Conservation (phyloP, 2,888 invertebrate species). For the Microctonus brassicae region DNA sequence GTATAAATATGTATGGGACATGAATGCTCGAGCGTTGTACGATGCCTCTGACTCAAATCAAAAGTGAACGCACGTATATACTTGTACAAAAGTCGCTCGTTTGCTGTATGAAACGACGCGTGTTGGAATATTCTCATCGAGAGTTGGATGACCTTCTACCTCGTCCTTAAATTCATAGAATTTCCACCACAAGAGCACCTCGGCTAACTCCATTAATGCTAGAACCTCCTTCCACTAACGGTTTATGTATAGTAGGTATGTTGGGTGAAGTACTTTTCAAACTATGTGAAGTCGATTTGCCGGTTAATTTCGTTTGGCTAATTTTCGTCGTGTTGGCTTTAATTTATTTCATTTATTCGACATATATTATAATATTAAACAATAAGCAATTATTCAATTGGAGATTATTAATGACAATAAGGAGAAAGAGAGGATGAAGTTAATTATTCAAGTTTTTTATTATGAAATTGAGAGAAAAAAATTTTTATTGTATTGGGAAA, state of each 20-base stretch:
- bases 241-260: not conserved
- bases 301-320: slow-evolving; percentile 25
- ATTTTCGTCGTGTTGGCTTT: no score
- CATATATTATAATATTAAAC: no score
- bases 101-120: no score
- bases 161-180: slow-evolving; percentile 28
- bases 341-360: not conserved
- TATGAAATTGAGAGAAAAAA: no score
- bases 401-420: no score
- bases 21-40: slow-evolving; percentile 63
- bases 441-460: no score
- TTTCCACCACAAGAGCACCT: slow-evolving; percentile 12
- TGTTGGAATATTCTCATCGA: no score
- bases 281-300: slow-evolving; percentile 35
- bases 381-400: no score
- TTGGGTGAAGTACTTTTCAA: slow-evolving; percentile 33
- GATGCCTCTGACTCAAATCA: slow-evolving; percentile 14
- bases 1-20: slow-evolving; percentile 68
- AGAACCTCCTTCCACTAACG: not conserved
- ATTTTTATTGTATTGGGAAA: no score
- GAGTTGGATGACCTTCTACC: not conserved
- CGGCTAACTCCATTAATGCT: slow-evolving; percentile 37
- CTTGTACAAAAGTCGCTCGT: no score
- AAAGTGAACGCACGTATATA: slow-evolving; percentile 5
- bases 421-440: no score